These are phyloP conservation scores for Austrolebias charrua DNA, from an alignment of 2,797 vertebrate species.

Conservation along the genomic window DNA sequence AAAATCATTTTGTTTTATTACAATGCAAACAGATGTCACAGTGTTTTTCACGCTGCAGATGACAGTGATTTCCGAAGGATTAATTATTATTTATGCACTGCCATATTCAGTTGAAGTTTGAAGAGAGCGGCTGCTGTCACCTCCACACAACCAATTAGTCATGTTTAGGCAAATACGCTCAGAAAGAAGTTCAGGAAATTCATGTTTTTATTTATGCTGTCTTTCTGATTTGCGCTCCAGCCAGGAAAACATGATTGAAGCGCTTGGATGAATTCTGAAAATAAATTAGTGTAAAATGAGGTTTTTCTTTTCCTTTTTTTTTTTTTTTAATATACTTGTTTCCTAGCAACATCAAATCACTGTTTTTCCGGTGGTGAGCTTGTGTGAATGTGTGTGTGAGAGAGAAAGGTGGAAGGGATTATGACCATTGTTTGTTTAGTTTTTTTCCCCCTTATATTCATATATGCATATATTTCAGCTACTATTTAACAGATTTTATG, in stretches of 20 bases:
- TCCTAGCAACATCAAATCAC: conserved; percentile 82
- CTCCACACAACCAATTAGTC: conserved; percentile 29
- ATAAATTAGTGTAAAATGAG: conserved; percentile 72
- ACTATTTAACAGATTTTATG: too few relatives aligned
- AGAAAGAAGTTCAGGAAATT: conserved; percentile 13
- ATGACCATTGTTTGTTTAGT: not conserved
- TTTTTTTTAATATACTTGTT: conserved; percentile 55
- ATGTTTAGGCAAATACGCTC: conserved; percentile 30
- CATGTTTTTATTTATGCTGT: conserved; percentile 46
- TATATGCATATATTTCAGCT: too few relatives aligned
- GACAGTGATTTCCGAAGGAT: conserved; percentile 40
- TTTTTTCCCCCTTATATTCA: too few relatives aligned
- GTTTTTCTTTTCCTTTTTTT: not conserved
- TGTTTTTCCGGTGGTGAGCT: conserved; percentile 59
- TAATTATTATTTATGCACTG: conserved; percentile 49
- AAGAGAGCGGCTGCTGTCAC: conserved; percentile 24
- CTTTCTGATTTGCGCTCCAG: conserved; percentile 41
- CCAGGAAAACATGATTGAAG: conserved; percentile 53
- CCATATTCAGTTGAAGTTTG: conserved; percentile 43
- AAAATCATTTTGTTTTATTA: conserved; percentile 36
- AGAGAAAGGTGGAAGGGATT: conserved; percentile 25
- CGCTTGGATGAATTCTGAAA: conserved; percentile 68
- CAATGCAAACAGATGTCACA: conserved; percentile 44
- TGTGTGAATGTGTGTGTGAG: conserved; percentile 18
- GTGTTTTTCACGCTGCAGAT: conserved; percentile 51